These are phyloP conservation scores for Poecilia wingei DNA, from an alignment of 2,797 vertebrate genomes.

Conservation along the genomic window DNA sequence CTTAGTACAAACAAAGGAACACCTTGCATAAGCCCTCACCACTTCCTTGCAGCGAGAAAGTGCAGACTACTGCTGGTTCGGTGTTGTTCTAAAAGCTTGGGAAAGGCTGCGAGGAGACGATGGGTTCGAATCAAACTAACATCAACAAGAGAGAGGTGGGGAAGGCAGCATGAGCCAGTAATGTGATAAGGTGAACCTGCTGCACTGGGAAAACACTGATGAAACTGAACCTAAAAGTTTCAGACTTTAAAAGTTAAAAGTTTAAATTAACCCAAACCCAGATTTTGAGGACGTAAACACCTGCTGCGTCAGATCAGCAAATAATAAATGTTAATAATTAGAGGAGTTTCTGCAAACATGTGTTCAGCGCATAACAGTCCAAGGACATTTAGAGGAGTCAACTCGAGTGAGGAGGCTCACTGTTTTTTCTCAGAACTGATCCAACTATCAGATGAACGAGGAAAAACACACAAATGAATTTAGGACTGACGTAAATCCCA, in stretches of 20 bases:
- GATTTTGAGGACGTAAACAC: background rate
- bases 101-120: slow-evolving; percentile 51
- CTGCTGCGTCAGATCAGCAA: slow-evolving; percentile 7
- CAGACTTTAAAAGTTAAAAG: background rate
- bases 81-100: slow-evolving; percentile 68
- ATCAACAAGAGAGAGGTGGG: slow-evolving; percentile 42
- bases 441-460: background rate
- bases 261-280: background rate
- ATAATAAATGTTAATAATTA: slow-evolving; percentile 22
- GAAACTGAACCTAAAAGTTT: too few species aligned
- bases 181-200: slow-evolving; percentile 53
- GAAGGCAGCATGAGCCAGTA: slow-evolving; percentile 42
- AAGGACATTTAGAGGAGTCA: slow-evolving; percentile 27
- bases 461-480: background rate
- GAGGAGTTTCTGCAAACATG: slow-evolving; percentile 11
- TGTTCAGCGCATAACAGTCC: slow-evolving; percentile 17
- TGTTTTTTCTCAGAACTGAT: background rate
- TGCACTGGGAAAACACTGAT: slow-evolving; percentile 14
- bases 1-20: slow-evolving; percentile 39
- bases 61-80: background rate
- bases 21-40: slow-evolving; percentile 17
- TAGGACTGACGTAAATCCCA: background rate
- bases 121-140: slow-evolving; percentile 39
- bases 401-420: slow-evolving; percentile 3
- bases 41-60: slow-evolving; percentile 31